Conservation (phyloP, 2,113 vertebrate species). For the Carettochelys insculpta region DNA sequence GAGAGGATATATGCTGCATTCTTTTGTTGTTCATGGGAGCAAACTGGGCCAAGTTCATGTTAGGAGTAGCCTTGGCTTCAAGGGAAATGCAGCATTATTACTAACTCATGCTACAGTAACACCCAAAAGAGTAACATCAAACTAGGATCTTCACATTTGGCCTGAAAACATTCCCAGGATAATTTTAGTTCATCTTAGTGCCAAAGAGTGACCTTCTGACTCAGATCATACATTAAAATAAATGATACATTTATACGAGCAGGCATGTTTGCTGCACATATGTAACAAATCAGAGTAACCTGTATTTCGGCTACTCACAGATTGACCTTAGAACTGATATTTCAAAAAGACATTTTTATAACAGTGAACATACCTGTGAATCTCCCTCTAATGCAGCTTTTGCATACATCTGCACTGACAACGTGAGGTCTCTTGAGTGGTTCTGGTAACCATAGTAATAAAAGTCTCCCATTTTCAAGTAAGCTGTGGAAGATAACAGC, state of each 20-base stretch:
- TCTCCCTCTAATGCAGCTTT: constrained; percentile 87
- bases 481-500: constrained; percentile 73
- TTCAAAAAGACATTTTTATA: neutral
- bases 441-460: constrained; percentile 83
- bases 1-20: neutral
- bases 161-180: neutral
- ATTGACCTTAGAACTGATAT: neutral
- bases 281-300: neutral
- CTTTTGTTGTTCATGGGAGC: neutral
- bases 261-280: neutral
- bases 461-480: constrained; percentile 94
- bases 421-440: constrained; percentile 73
- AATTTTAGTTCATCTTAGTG: neutral
- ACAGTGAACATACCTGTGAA: constrained; percentile 82
- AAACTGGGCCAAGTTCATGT: neutral
- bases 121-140: neutral
- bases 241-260: neutral
- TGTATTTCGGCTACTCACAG: neutral
- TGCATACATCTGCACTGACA: constrained; percentile 86
- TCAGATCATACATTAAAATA: neutral
- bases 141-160: neutral
- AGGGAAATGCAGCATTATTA: neutral
- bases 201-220: neutral
- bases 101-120: neutral
- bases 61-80: neutral